A percentile compares a stretch with the other conserved stretches of the same genome.
phyloP scores from a whole-genome alignment of 2,113 vertebrate species.

The Zosterops japonicus region DNA sequence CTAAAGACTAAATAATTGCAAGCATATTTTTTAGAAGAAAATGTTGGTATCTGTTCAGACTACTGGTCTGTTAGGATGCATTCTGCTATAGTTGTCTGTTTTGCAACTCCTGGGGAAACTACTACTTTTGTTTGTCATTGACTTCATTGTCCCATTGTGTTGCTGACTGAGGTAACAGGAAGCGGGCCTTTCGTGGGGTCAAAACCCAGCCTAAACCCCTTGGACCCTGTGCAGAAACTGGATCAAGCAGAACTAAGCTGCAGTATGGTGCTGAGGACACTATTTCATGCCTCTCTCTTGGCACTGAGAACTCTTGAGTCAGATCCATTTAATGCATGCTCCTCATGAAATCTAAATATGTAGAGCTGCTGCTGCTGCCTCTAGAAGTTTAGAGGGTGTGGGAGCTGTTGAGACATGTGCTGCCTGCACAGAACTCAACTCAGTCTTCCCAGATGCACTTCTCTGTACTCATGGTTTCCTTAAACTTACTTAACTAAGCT shows the following conservation, averaged over 20 bases:
- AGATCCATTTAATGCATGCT: neutral
- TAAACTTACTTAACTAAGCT: neutral
- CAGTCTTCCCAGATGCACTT: neutral
- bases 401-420: neutral
- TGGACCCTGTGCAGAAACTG: neutral
- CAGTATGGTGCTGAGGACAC: neutral
- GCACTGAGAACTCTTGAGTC: neutral
- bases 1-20: neutral
- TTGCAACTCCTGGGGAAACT: neutral
- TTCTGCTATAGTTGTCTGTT: neutral
- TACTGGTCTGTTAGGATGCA: neutral
- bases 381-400: neutral
- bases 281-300: neutral
- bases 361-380: neutral
- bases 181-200: rapidly evolving
- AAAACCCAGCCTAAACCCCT: neutral
- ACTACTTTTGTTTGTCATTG: neutral
- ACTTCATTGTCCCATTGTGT: neutral
- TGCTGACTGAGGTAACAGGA: neutral
- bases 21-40: neutral
- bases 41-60: neutral
- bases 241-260: neutral
- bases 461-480: neutral
- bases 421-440: neutral
- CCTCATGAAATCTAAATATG: neutral